Conservation (phyloP, 2,797 vertebrate genomes). For the Onychomys arenicola region DNA sequence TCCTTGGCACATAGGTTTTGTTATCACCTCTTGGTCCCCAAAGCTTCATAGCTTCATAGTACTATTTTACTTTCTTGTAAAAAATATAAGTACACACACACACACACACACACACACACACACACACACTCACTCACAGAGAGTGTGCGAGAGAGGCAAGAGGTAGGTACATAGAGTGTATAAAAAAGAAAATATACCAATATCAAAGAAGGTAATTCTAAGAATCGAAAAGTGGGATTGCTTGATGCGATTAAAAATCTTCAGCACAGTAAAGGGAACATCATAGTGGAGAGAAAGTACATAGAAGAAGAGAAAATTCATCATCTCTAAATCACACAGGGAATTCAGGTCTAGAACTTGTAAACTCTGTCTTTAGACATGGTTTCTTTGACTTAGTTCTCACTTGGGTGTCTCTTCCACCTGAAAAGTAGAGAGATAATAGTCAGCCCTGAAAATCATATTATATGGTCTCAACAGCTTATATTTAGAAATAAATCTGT, state of each 20-base stretch:
- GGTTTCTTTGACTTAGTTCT: neutral
- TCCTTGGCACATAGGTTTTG: neutral
- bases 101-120: too few relatives aligned
- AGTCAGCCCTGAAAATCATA: neutral
- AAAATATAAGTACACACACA: neutral
- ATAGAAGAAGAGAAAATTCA: neutral
- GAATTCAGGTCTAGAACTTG: neutral
- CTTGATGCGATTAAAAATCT: neutral
- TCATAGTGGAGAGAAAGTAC: neutral
- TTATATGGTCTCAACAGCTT: neutral
- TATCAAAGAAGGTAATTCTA: neutral
- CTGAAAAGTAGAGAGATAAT: neutral
- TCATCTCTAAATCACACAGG: neutral
- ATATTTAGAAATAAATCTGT: neutral
- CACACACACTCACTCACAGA: too few relatives aligned
- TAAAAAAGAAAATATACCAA: neutral
- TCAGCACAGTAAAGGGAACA: neutral
- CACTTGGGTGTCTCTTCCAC: neutral
- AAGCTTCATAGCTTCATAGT: neutral
- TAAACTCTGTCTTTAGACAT: neutral
- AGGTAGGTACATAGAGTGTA: neutral
- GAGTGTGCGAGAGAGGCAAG: neutral
- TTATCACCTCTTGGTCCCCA: neutral
- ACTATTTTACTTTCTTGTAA: neutral
- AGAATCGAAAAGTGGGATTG: neutral